A percentile compares a stretch with the other conserved stretches of the same genome.
Evolutionary conservation across 2,113 vertebrate genomes (phyloP).

Genomic region (Ciconia stormi): DNA sequence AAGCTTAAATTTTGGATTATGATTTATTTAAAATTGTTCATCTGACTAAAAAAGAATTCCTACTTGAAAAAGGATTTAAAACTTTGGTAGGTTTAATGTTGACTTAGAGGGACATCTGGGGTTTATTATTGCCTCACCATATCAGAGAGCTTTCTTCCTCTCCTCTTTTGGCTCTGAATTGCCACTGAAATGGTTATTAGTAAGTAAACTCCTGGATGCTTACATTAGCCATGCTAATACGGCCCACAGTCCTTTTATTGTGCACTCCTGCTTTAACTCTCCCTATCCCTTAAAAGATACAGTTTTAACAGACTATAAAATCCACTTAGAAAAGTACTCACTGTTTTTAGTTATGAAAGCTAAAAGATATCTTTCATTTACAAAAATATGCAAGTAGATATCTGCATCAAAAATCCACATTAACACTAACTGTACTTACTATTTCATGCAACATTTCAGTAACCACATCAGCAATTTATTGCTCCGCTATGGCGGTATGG

Average conservation of each 20-base stretch:
- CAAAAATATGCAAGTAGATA: not conserved
- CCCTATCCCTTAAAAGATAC: slow-evolving; percentile 6
- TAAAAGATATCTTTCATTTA: not conserved
- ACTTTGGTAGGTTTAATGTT: not conserved
- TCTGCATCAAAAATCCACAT: not conserved
- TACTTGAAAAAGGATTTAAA: not conserved
- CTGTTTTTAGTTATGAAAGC: slow-evolving; percentile 2
- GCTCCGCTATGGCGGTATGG: not conserved
- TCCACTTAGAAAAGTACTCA: not conserved
- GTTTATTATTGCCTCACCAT: not conserved
- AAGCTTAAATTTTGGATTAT: not conserved
- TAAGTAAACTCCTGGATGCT: slow-evolving; percentile 56
- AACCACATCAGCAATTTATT: slow-evolving; percentile 14
- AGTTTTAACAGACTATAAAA: slow-evolving; percentile 47
- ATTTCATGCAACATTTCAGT: slow-evolving; percentile 17
- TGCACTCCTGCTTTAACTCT: slow-evolving; percentile 52
- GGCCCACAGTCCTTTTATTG: slow-evolving; percentile 26
- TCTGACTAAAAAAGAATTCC: not conserved
- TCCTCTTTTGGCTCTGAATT: slow-evolving; percentile 10
- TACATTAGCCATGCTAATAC: slow-evolving; percentile 46
- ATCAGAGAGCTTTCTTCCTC: slow-evolving; percentile 10
- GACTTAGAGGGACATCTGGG: slow-evolving; percentile 23
- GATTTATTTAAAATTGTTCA: not conserved
- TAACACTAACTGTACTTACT: not conserved
- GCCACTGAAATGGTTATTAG: slow-evolving; percentile 45